A percentile compares a stretch with the other conserved stretches of the same genome.
Evolutionary conservation across 1,140 invertebrate species (phyloP).

Genomic region (Bombus difficillimus): DNA sequence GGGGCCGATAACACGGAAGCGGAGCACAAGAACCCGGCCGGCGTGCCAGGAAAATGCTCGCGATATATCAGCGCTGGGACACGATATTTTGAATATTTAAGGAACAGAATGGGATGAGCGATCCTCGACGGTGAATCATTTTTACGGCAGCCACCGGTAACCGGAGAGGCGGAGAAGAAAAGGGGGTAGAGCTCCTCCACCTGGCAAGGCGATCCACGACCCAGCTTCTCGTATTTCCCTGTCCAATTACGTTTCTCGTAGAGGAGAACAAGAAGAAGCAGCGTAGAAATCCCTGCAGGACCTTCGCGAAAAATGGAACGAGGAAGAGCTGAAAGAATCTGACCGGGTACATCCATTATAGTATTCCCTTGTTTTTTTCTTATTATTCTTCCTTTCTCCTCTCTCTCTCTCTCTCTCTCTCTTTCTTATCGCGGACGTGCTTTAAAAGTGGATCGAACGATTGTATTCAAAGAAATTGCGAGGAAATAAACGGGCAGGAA

Average conservation of each 20-base stretch:
- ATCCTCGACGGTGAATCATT: conserved; percentile 62
- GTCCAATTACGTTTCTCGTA: conserved; percentile 64
- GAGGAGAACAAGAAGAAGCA: conserved; percentile 29
- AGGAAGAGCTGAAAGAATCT: conserved; percentile 44
- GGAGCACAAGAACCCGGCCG: neutral
- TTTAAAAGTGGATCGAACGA: conserved; percentile 55
- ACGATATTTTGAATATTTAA: conserved; percentile 64
- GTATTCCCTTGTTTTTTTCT: neutral
- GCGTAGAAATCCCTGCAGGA: conserved; percentile 46
- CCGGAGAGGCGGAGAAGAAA: conserved; percentile 29
- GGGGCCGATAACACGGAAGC: conserved; percentile 33
- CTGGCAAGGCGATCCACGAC: conserved; percentile 45
- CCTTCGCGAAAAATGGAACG: conserved; percentile 33
- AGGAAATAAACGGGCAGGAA: conserved; percentile 59
- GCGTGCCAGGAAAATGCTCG: conserved; percentile 25
- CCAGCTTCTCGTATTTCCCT: conserved; percentile 68
- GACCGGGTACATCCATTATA: conserved; percentile 55
- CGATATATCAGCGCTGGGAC: conserved; percentile 42
- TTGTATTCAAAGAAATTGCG: conserved; percentile 58
- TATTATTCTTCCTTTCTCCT: neutral
- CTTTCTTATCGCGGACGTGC: neutral
- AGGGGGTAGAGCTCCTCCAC: conserved; percentile 26
- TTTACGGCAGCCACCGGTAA: conserved; percentile 59
- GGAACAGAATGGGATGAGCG: conserved; percentile 35
- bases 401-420: neutral